Percentiles rank a stretch among this genome's conserved stretches.
Evolutionary conservation across 2,888 invertebrate genomes (phyloP).

Genomic region (Chalcis sispes): DNA sequence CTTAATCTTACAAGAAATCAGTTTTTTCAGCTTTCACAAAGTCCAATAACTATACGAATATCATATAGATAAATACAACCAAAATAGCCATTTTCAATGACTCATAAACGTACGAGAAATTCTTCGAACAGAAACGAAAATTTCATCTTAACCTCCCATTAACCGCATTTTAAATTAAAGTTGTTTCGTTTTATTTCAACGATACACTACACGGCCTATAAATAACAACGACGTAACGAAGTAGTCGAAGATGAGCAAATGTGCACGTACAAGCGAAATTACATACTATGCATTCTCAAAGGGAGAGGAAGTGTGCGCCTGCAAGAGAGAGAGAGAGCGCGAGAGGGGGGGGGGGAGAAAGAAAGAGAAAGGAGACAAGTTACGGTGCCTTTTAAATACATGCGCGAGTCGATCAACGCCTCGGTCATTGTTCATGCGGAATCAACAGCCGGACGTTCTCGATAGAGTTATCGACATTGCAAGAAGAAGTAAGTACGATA

Average conservation of each 20-base stretch:
- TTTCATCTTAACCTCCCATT: not conserved
- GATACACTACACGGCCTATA: not conserved
- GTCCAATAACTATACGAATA: no score
- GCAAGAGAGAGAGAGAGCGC: no score
- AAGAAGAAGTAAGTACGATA: not conserved
- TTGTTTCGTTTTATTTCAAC: not conserved
- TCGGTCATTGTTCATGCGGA: constrained; percentile 19
- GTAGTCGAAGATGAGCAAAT: not conserved
- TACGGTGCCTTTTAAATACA: constrained; percentile 15
- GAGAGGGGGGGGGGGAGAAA: not conserved
- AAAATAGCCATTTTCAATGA: not conserved
- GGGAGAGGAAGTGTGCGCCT: no score
- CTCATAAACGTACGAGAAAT: not conserved
- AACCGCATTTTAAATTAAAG: not conserved
- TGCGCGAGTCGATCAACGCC: constrained; percentile 24
- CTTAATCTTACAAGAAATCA: no score
- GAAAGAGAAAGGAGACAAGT: not conserved
- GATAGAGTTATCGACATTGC: constrained; percentile 35
- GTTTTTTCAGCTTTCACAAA: no score
- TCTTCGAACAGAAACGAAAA: not conserved
- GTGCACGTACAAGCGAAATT: not conserved
- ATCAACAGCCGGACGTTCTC: constrained; percentile 42
- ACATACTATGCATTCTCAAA: not conserved
- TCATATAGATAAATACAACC: not conserved
- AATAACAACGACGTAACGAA: not conserved